phyloP scores from a whole-genome alignment of 1,140 invertebrate genomes.

The Psilanteris sp. region DNA sequence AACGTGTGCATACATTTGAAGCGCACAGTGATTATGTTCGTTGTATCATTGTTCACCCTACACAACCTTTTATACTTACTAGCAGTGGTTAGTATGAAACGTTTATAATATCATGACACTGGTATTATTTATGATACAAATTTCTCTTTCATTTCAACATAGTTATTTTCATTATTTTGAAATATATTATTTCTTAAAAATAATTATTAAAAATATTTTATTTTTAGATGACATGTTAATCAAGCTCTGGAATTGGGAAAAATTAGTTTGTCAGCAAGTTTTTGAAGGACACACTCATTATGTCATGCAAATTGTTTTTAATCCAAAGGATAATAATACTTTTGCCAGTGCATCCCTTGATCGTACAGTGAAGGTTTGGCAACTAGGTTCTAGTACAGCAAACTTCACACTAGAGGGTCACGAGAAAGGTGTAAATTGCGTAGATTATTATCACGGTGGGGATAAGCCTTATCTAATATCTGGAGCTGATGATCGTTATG shows the following conservation, averaged over 20 bases:
- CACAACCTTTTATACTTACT: slow-evolving; percentile 97
- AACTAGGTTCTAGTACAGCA: slow-evolving; percentile 96
- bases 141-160: too few species aligned
- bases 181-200: too few species aligned
- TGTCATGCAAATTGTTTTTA: slow-evolving; percentile 99
- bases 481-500: slow-evolving; percentile 97
- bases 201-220: too few species aligned
- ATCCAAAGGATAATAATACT: slow-evolving; percentile 99
- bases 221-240: slow-evolving; percentile 98
- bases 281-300: slow-evolving; percentile 99
- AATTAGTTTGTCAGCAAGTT: slow-evolving; percentile 96
- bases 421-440: slow-evolving; percentile 99
- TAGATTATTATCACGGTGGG: slow-evolving; percentile 99
- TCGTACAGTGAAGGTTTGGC: slow-evolving; percentile 98
- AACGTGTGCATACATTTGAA: slow-evolving; percentile 95
- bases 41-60: slow-evolving; percentile 97
- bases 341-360: slow-evolving; percentile 99
- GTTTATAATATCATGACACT: too few species aligned
- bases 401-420: slow-evolving; percentile 99
- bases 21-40: slow-evolving; percentile 75
- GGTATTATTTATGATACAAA: too few species aligned
- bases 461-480: slow-evolving; percentile 99
- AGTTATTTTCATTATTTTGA: too few species aligned
- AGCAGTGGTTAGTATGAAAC: slow-evolving; percentile 94
- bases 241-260: slow-evolving; percentile 99